phyloP scores from a whole-genome alignment of 2,888 invertebrate species.

The Mellilla xanthometata region DNA sequence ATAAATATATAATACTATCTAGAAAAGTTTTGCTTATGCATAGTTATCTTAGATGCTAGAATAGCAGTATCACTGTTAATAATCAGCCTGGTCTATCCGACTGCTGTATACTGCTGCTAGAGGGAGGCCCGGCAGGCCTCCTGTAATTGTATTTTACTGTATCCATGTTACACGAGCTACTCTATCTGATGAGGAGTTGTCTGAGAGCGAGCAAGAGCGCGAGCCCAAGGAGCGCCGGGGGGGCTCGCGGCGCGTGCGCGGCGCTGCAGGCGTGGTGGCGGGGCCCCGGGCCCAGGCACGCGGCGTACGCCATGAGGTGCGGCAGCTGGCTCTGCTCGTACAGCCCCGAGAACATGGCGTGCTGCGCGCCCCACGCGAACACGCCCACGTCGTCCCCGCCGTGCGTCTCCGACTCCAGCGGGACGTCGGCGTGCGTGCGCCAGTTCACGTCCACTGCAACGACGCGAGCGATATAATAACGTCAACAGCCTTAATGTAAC shows the following conservation, averaged over 20 bases:
- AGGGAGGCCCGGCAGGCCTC: no score
- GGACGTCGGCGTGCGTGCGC: conserved; percentile 71
- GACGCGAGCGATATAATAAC: no score
- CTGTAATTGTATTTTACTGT: no score
- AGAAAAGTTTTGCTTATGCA: no score
- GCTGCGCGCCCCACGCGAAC: conserved; percentile 87
- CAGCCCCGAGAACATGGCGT: conserved; percentile 88
- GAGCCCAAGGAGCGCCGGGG: neutral
- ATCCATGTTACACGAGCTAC: no score
- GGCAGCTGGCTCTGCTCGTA: conserved; percentile 90
- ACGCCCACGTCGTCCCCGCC: conserved; percentile 91
- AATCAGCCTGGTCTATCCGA: no score
- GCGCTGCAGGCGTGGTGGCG: conserved; percentile 46
- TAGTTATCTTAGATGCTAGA: no score
- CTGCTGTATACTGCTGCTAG: no score
- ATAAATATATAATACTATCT: no score
- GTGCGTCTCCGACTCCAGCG: conserved; percentile 85
- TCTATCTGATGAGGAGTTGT: no score
- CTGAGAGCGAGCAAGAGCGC: neutral
- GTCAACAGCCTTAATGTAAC: no score
- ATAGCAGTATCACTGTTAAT: no score
- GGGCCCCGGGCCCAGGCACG: conserved; percentile 84
- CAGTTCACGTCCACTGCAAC: conserved; percentile 42
- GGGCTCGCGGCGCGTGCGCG: neutral
- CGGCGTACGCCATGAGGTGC: conserved; percentile 87